phyloP scores from a whole-genome alignment of 2,888 invertebrate genomes.

The Frankliniella intonsa region DNA sequence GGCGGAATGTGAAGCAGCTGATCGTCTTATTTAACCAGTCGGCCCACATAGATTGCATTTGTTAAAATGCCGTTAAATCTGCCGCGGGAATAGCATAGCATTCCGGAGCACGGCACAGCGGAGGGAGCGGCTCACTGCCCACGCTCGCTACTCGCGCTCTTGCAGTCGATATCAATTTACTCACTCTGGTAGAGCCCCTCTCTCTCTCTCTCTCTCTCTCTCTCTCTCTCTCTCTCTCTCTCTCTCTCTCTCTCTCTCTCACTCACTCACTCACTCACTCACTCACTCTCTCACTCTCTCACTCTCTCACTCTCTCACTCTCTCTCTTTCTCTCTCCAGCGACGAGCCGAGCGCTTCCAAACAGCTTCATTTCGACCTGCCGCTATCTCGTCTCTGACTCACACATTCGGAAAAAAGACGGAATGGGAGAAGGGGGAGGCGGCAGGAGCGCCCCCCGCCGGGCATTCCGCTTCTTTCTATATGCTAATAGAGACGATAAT shows the following conservation, averaged over 20 bases:
- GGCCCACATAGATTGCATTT: too few species aligned
- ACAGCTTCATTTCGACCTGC: not conserved
- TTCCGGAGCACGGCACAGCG: too few species aligned
- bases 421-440: not conserved
- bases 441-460: not conserved
- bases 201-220: not conserved
- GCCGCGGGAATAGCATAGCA: too few species aligned
- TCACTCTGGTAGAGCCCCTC: too few species aligned
- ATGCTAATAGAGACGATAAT: constrained; percentile 27
- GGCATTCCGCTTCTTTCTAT: constrained; percentile 13
- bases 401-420: not conserved
- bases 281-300: not conserved
- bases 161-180: too few species aligned
- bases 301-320: not conserved
- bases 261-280: too few species aligned
- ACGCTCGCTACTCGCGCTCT: too few species aligned
- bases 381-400: not conserved
- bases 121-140: too few species aligned
- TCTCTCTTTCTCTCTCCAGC: not conserved
- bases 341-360: not conserved
- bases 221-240: not conserved
- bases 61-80: too few species aligned
- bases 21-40: too few species aligned
- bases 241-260: not conserved
- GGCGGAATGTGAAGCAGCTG: too few species aligned